Evolutionary conservation across 2,888 invertebrate species (phyloP), one percentile per base, ranked within the genome.

Genomic region (Allacma fusca): DNA sequence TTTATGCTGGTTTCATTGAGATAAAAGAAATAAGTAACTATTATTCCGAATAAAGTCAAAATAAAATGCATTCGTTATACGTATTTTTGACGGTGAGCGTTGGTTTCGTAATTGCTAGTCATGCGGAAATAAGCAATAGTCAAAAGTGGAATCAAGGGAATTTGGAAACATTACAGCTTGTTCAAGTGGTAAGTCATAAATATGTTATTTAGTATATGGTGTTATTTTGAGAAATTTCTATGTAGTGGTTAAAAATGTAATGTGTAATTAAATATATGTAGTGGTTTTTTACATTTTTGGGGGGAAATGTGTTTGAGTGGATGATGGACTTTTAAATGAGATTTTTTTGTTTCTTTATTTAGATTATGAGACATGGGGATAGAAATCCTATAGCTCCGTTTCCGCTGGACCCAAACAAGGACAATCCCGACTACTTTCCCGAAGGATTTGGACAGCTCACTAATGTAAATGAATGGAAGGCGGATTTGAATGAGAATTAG

Each of bases 121-220:
- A 24, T 62, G 62, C 62, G 13, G 62, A 62, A 24, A 24, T 19
- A n/a, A n/a, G n/a, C 12, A 24, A 12, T 12, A 7, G n/a, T 24
- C 2, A 62, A 9, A 62, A 24, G 2, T 62, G 62, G 62, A 62
- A 12, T 62, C 12, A 62, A 23, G 68, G 40, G 1, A 34, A 68
- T 68, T 21, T 69, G 12, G 62, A 69, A 21, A 69, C 69, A 7
- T 40, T 76, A 16, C 57, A 68, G 19, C 59, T 69, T 21, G 76
- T 76, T 29, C 76, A 76, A 76, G 69, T 76, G 69, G 76, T 76
- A 69, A 76, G 34, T n/a, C 2, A 67, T 29, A 67, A 67, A 16
- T 16, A 4, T 23, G 24, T 21, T 44, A n/a, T n/a, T n/a, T n/a
- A n/a, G n/a, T n/a, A n/a, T n/a, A n/a, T n/a, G n/a, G n/a, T n/a